Evolutionary conservation across 37 sponge, comb jelly and placozoan genomes (phyloP).

Genomic region (Lycopodina hypogea): DNA sequence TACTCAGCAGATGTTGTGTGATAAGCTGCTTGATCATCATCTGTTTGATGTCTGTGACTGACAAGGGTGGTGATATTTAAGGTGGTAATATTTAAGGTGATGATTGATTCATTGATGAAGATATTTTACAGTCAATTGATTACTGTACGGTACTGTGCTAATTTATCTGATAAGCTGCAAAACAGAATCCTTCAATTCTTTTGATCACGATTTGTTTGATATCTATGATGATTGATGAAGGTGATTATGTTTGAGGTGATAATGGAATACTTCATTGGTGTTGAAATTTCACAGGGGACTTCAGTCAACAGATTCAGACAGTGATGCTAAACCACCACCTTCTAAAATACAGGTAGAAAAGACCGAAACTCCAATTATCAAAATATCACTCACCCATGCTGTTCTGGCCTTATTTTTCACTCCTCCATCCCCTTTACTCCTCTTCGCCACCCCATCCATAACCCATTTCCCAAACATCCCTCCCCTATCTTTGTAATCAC

Average conservation of each 20-base stretch:
- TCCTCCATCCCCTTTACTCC: no score
- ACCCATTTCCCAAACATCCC: no score
- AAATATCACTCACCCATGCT: no score
- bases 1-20: not conserved
- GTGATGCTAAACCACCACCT: not conserved
- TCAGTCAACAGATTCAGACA: not conserved
- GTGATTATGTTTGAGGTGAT: not conserved
- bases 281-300: not conserved
- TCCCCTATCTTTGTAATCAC: no score
- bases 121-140: no score
- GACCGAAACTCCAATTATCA: not conserved
- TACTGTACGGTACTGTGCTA: no score
- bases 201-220: not conserved
- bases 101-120: no score
- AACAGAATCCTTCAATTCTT: no score
- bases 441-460: no score
- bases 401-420: no score
- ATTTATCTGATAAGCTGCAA: no score
- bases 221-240: not conserved
- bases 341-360: not conserved
- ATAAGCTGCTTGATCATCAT: not conserved
- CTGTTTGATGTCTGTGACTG: not conserved
- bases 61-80: not conserved
- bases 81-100: no score
- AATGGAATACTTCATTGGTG: not conserved